Evolutionary conservation across 2,113 vertebrate genomes (phyloP).

Genomic region (Speoplatyrhinus poulsoni): DNA sequence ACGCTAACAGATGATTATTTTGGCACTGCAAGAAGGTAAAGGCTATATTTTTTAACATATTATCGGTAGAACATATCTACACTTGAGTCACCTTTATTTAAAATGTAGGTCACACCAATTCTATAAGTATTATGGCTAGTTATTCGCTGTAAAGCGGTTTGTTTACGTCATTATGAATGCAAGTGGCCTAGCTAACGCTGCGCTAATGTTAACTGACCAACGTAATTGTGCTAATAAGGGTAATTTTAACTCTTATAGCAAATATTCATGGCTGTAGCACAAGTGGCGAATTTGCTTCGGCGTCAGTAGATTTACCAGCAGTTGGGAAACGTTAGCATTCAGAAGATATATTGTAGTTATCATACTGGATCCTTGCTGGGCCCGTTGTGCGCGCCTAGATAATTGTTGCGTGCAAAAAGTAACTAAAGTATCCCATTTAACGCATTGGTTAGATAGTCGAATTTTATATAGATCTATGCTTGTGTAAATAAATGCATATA

Average conservation of each 20-base stretch:
- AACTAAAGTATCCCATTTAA: too few relatives aligned
- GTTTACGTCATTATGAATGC: constrained; percentile 38
- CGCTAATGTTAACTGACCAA: constrained; percentile 15
- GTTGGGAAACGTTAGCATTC: not conserved
- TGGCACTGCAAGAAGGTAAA: constrained; percentile 68
- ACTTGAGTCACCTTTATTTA: fast-evolving
- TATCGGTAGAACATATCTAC: fast-evolving
- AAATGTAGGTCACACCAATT: fast-evolving
- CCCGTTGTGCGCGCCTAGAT: not conserved
- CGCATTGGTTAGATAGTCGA: too few relatives aligned
- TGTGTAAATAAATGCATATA: too few relatives aligned
- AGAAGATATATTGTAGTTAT: constrained; percentile 14
- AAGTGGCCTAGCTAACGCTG: constrained; percentile 31
- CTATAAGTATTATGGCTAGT: not conserved
- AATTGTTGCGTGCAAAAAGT: too few relatives aligned
- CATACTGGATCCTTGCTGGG: not conserved
- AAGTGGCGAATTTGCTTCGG: not conserved
- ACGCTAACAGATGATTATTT: constrained; percentile 70
- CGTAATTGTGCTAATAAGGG: not conserved
- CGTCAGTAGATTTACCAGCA: not conserved
- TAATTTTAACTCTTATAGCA: too few relatives aligned
- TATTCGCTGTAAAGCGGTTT: constrained; percentile 24
- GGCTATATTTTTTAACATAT: not conserved
- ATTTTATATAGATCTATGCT: too few relatives aligned
- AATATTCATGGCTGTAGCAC: not conserved